Percentiles rank a stretch among this genome's conserved stretches.
phyloP scores from a whole-genome alignment of 2,797 vertebrate genomes.

The Mus spretus region DNA sequence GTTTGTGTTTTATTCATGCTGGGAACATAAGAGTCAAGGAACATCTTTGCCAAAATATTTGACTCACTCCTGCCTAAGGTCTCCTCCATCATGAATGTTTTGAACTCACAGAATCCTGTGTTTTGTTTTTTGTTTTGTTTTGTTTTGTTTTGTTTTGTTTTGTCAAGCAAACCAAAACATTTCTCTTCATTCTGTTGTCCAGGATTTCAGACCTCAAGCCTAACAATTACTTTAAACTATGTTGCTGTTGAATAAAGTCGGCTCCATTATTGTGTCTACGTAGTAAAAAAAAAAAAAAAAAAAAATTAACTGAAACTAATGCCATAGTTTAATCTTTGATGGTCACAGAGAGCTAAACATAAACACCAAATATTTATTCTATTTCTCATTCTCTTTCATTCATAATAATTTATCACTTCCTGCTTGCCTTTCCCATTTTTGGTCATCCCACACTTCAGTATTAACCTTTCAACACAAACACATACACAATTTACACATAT shows the following conservation, averaged over 20 bases:
- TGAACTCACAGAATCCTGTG: not conserved
- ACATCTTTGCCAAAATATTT: not conserved
- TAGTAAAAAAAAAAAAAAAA: not conserved
- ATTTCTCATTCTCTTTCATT: not conserved
- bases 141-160: not conserved
- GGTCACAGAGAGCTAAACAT: not conserved
- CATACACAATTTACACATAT: too few species aligned
- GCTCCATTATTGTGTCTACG: not conserved
- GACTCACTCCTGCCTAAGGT: not conserved
- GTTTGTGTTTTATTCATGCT: not conserved
- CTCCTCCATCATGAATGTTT: not conserved
- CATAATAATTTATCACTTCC: not conserved
- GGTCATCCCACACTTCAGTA: not conserved
- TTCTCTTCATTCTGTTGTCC: constrained; percentile 23
- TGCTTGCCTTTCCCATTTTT: not conserved
- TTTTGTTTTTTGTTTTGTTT: not conserved
- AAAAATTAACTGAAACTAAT: constrained; percentile 25
- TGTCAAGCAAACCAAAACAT: not conserved
- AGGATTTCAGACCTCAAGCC: not conserved
- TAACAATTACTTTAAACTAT: not conserved
- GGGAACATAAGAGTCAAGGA: not conserved
- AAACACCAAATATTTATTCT: not conserved
- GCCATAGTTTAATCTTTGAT: not conserved
- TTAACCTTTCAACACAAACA: not conserved
- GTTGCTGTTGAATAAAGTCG: not conserved